phyloP scores from a whole-genome alignment of 2,888 invertebrate genomes.

The Brachyptera putata region DNA sequence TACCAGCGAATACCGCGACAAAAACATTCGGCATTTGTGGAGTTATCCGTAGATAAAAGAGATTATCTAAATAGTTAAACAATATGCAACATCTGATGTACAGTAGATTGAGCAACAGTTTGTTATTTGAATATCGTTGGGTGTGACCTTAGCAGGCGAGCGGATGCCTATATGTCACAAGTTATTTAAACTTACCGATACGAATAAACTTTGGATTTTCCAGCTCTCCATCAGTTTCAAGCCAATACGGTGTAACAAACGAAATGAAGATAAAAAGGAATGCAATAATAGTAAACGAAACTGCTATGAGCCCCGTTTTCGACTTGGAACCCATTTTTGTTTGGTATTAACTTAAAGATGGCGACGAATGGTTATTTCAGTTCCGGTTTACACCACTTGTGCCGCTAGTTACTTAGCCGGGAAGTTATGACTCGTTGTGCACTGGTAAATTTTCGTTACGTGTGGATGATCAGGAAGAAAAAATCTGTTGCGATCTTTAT shows the following conservation, averaged over 20 bases:
- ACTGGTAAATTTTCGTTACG: too few species aligned
- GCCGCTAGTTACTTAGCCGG: neutral
- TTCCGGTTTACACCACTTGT: neutral
- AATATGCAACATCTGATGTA: too few species aligned
- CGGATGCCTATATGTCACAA: neutral
- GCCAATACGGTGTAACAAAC: slow-evolving; percentile 85
- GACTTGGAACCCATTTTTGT: slow-evolving; percentile 50
- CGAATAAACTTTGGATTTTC: slow-evolving; percentile 72
- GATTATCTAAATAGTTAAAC: too few species aligned
- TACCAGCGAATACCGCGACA: too few species aligned
- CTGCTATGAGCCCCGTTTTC: slow-evolving; percentile 60
- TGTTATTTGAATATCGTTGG: neutral
- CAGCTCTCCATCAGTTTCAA: slow-evolving; percentile 75
- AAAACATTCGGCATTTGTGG: too few species aligned
- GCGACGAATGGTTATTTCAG: neutral
- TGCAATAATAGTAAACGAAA: slow-evolving; percentile 60
- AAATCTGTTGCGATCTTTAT: too few species aligned
- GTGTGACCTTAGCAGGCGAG: neutral
- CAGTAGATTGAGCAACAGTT: too few species aligned
- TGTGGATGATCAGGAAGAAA: too few species aligned
- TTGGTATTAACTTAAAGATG: slow-evolving; percentile 3
- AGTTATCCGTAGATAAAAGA: too few species aligned
- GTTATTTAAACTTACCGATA: slow-evolving; percentile 58
- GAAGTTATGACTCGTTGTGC: too few species aligned
- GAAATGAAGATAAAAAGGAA: slow-evolving; percentile 72